These are phyloP conservation scores for Ambastaia sidthimunki DNA, from an alignment of 2,797 vertebrate genomes.

Conservation along the genomic window DNA sequence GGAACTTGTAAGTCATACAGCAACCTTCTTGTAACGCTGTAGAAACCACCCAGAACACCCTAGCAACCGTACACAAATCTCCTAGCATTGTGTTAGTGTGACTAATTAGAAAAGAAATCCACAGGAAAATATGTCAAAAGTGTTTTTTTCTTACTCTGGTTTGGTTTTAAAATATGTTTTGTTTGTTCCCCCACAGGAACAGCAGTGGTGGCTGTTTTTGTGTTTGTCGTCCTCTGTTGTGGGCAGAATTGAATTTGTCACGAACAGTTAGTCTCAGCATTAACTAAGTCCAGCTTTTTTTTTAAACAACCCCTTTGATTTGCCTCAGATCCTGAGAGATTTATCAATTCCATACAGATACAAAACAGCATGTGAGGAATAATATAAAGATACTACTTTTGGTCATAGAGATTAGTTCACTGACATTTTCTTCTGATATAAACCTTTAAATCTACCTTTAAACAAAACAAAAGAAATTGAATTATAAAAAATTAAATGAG, in stretches of 20 bases:
- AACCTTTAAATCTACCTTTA: background rate
- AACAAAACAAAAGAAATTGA: background rate
- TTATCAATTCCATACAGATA: background rate
- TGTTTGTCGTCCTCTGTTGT: slow-evolving; percentile 13
- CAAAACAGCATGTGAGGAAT: background rate
- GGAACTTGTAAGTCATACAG: background rate
- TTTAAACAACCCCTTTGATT: slow-evolving; percentile 28
- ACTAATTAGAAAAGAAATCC: no score
- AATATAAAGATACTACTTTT: background rate
- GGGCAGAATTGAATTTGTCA: slow-evolving; percentile 25
- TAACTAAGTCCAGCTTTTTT: slow-evolving; percentile 30
- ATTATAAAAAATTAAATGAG: background rate
- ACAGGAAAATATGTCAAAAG: no score
- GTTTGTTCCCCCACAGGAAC: background rate
- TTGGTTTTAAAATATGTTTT: background rate
- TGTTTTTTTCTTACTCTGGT: background rate
- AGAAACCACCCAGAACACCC: background rate
- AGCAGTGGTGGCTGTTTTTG: background rate
- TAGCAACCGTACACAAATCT: background rate
- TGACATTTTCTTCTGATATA: background rate
- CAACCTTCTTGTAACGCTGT: background rate
- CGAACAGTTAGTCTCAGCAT: slow-evolving; percentile 26
- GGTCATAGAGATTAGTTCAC: background rate
- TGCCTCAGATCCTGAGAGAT: background rate
- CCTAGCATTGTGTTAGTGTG: background rate